These are phyloP conservation scores for Aspiorhynchus laticeps DNA, from an alignment of 2,113 vertebrate species.

Conservation along the genomic window DNA sequence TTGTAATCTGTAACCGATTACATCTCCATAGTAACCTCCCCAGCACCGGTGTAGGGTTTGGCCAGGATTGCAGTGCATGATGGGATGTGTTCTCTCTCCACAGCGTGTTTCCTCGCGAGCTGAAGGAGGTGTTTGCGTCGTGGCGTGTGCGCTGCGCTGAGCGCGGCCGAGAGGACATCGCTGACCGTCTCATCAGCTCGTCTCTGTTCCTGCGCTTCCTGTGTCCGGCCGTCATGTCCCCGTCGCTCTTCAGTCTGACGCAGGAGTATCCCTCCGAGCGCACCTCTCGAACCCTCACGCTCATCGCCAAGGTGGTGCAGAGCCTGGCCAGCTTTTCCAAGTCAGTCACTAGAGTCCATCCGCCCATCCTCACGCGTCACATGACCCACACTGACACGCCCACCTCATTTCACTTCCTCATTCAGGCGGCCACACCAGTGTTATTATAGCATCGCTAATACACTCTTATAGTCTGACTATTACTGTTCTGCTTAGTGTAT, in stretches of 20 bases:
- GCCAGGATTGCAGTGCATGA: neutral
- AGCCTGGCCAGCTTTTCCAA: constrained; percentile 98
- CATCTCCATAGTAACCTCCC: too few species aligned
- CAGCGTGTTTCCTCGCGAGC: constrained; percentile 95
- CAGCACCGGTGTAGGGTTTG: too few species aligned
- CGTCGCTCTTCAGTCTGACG: constrained; percentile 94
- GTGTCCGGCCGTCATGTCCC: constrained; percentile 95
- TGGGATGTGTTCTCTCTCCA: constrained; percentile 40
- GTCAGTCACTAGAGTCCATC: constrained; percentile 77
- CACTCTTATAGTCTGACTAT: neutral
- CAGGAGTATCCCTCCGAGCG: constrained; percentile 96
- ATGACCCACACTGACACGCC: neutral
- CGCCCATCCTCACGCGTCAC: neutral
- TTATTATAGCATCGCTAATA: neutral
- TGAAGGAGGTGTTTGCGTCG: constrained; percentile 96
- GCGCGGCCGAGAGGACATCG: constrained; percentile 92
- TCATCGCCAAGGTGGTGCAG: constrained; percentile 98
- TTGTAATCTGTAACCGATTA: too few species aligned
- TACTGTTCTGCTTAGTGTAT: neutral
- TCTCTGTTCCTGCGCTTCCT: constrained; percentile 95
- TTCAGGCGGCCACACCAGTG: neutral
- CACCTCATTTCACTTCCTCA: neutral
- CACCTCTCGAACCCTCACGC: constrained; percentile 93
- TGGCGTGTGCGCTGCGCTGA: constrained; percentile 93
- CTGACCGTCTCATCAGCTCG: constrained; percentile 93